These are phyloP conservation scores for Malacoctenus gilli DNA, from an alignment of 2,797 vertebrate species.

Conservation along the genomic window DNA sequence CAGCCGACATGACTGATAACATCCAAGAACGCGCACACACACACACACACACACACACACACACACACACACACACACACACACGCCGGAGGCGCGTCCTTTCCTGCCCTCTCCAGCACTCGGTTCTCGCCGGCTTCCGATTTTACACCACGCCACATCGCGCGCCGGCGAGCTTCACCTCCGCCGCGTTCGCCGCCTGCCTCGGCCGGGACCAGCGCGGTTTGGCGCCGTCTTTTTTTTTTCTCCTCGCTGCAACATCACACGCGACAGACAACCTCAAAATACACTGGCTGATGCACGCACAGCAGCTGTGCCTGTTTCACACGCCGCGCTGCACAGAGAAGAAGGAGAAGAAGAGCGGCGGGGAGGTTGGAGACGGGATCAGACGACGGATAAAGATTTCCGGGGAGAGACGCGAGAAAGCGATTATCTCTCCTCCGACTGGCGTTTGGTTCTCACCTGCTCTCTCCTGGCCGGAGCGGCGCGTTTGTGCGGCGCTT, in stretches of 20 bases:
- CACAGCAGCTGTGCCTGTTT: background rate
- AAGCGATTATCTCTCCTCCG: constrained; percentile 22
- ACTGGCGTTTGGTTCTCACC: constrained; percentile 40
- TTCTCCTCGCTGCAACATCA: constrained; percentile 7
- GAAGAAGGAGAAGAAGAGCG: constrained; percentile 1
- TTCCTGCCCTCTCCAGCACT: constrained; percentile 44
- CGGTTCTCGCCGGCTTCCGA: constrained; percentile 41
- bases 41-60: constrained; percentile 19
- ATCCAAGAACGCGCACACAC: constrained; percentile 42
- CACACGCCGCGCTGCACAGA: constrained; percentile 9
- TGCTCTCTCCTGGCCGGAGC: too few species aligned
- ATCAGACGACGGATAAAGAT: constrained; percentile 45
- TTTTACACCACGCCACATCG: constrained; percentile 47
- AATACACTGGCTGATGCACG: constrained; percentile 9
- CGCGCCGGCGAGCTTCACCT: constrained; percentile 41
- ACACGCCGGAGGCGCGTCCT: constrained; percentile 50
- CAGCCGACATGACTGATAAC: constrained; percentile 66
- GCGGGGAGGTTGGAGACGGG: constrained; percentile 7
- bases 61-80: constrained; percentile 26
- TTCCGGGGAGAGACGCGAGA: constrained; percentile 37
- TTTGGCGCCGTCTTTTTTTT: constrained; percentile 16
- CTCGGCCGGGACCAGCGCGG: constrained; percentile 2
- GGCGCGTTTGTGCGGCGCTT: too few species aligned
- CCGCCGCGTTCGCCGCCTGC: constrained; percentile 1
- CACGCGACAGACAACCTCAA: constrained; percentile 2